phyloP scores from a whole-genome alignment of 2,888 invertebrate genomes.

The Lepas anatifera region DNA sequence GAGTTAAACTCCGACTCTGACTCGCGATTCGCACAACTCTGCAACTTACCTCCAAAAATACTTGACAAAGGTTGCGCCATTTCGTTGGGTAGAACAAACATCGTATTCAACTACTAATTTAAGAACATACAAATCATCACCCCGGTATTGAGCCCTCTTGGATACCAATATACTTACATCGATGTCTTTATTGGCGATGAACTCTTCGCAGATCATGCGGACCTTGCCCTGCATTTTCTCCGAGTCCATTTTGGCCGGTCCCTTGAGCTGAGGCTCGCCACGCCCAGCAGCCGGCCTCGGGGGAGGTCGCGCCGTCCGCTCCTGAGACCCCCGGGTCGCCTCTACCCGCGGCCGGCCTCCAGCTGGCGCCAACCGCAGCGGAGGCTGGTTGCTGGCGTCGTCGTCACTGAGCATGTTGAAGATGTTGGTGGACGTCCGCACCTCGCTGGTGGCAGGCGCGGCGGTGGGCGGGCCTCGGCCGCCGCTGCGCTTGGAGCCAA shows the following conservation, averaged over 20 bases:
- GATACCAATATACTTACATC: too few relatives aligned
- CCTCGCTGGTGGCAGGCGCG: neutral
- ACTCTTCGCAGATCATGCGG: neutral
- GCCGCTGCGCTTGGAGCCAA: neutral
- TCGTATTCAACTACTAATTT: too few relatives aligned
- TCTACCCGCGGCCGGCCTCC: neutral
- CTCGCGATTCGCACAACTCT: too few relatives aligned
- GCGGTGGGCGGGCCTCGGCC: neutral
- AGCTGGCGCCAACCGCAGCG: neutral
- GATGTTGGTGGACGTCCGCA: neutral
- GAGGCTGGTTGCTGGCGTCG: neutral
- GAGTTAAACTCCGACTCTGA: too few relatives aligned
- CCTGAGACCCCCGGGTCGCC: neutral
- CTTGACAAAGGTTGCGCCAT: too few relatives aligned
- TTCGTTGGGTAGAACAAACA: too few relatives aligned
- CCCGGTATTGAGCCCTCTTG: too few relatives aligned
- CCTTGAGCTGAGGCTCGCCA: neutral
- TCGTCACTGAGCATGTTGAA: neutral
- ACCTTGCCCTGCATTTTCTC: neutral
- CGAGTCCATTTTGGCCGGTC: neutral
- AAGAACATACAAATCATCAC: too few relatives aligned
- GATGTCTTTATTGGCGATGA: neutral
- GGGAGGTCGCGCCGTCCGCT: neutral
- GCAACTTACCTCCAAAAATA: too few relatives aligned
- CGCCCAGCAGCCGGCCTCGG: neutral